Evolutionary conservation across 2,888 invertebrate species (phyloP), one percentile per base, ranked within the genome.

Genomic region (Tortricodes alternella): DNA sequence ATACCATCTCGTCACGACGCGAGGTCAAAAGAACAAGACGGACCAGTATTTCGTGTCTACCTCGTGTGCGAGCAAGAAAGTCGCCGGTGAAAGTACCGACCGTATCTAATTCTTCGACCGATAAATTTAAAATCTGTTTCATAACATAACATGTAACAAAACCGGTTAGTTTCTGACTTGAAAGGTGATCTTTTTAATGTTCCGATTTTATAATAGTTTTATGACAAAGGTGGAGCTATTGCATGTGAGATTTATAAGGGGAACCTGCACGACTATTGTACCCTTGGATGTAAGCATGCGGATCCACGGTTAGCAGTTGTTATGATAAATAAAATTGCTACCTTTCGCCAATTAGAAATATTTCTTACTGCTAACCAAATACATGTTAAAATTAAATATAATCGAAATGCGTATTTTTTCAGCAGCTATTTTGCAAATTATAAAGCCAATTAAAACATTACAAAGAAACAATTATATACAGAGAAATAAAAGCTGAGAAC

Each of bases 1-100:
- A 81, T 80, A 67, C 68, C 62, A 65, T 63, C 61, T 64, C 60
- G 64, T 70, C 65, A 63, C 61, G 65, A 71, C 77, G 8, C 29
- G 80, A 84, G 86, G 85, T 83, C 84, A 84, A 73, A 64, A 59
- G 66, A 74, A 78, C 82, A 65, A 71, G 78, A 73, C 71, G 58
- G 69, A 79, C 78, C 75, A 75, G 81, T 80, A 76, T 78, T 79
- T 76, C 72, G 64, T 68, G 70, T 62, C 58, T 52, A 50, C 46
- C 68, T 62, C 68, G 66, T 71, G 72, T 66, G 61, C 74, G 71
- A 70, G 71, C 72, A 87, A 80, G 86, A 86, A 85, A 87, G 85
- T 80, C 74, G 65, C 62, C 70, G 87, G 86, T 88, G 89, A 89
- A 89, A 89, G 88, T 88, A 81, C 74, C 62, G 70, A 73, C 73